A percentile compares a stretch with the other conserved stretches of the same genome.
Evolutionary conservation across 2,888 invertebrate species (phyloP).

Genomic region (Rhagonycha fulva): DNA sequence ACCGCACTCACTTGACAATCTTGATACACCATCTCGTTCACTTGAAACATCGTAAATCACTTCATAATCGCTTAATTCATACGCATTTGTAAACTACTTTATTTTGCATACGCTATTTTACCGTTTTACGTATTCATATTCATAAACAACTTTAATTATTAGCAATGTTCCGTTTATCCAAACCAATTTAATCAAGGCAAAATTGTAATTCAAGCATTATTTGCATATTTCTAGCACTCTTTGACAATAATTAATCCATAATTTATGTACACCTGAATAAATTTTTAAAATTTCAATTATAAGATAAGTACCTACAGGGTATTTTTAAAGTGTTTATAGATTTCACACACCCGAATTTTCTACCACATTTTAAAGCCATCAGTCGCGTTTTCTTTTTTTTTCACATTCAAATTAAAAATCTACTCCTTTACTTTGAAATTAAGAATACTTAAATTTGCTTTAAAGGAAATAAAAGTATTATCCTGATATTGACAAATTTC

Average conservation of each 20-base stretch:
- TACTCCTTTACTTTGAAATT: too few relatives aligned
- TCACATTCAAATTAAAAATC: too few relatives aligned
- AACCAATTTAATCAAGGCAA: not conserved
- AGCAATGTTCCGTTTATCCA: not conserved
- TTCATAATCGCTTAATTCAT: slow-evolving; percentile 42
- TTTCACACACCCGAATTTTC: not conserved
- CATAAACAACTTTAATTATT: not conserved
- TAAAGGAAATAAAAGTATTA: too few relatives aligned
- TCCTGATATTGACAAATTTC: too few relatives aligned
- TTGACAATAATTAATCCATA: not conserved
- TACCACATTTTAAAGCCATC: not conserved
- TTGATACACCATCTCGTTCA: slow-evolving; percentile 34
- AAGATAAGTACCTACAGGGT: not conserved
- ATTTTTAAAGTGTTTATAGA: not conserved
- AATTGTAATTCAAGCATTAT: not conserved
- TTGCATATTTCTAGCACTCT: not conserved
- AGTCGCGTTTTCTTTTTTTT: too few relatives aligned
- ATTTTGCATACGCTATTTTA: slow-evolving; percentile 31
- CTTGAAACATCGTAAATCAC: slow-evolving; percentile 38
- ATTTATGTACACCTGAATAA: not conserved
- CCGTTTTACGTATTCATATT: not conserved
- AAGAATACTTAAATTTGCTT: too few relatives aligned
- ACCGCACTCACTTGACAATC: slow-evolving; percentile 34
- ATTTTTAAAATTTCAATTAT: not conserved
- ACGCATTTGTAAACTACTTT: slow-evolving; percentile 37